Evolutionary conservation across 2,888 invertebrate genomes (phyloP), one percentile per base, ranked within the genome.

Genomic region (Microctonus brassicae): DNA sequence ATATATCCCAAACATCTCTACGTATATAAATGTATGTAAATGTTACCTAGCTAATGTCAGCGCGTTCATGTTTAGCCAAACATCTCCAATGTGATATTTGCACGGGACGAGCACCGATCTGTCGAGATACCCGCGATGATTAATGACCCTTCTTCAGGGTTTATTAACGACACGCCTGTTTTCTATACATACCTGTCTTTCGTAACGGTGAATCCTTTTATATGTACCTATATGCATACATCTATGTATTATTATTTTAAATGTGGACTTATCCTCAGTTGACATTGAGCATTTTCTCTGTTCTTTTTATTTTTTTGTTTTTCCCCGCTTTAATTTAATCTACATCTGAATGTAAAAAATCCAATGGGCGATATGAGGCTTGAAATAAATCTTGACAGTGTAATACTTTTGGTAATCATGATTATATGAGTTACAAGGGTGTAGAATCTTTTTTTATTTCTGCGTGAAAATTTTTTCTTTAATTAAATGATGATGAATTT

Each of bases 111-210:
- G 68, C 57, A 77, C 74, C 74, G 73, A 75, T 76, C 75, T 47
- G 47, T 17, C 74, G 74, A 81, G 80, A 82, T 82, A 83, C 76
- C 79, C n/a, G n/a, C 76, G 78, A 83, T 84, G 83, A 84, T 84
- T 83, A 83, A 84, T 82, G 80, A 72, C 73, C 70, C 79, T 82
- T 77, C 84, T 81, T 84, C 83, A 73, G 72, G 78, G 79, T 84
- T 84, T 84, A 84, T 84, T 82, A 83, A 84, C 83, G 83, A 82
- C 76, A 69, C 71, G 72, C 75, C 76, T 73, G 67, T 6, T 6
- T 47, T 34, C 26, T 33, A 24, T 24, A 58, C 69, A 73, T 72
- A 70, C 74, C 63, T 72, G 69, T 75, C 70, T 75, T 76, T 71
- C 75, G 70, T 72, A 66, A 74, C 70, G 73, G 33, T 67, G 64